Conservation (phyloP, 2,888 invertebrate species). For the Saturnia japonica region DNA sequence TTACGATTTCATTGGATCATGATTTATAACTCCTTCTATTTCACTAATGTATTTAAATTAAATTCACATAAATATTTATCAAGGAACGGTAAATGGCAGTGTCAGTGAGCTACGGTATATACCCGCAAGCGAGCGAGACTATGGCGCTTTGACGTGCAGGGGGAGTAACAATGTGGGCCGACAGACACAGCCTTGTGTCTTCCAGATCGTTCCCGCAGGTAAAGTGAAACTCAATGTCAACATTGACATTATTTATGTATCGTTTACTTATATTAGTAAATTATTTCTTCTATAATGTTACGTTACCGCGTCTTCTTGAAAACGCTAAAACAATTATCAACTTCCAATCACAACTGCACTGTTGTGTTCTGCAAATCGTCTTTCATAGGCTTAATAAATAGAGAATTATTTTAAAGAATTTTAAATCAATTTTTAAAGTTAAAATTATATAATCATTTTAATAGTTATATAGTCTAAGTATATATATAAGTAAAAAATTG, state of each 20-base stretch:
- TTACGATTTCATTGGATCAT: neutral
- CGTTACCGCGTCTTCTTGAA: too few species aligned
- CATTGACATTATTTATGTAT: constrained; percentile 29
- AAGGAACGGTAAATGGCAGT: constrained; percentile 79
- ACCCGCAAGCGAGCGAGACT: constrained; percentile 93
- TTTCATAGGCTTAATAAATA: too few species aligned
- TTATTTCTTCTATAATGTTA: too few species aligned
- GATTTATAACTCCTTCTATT: neutral
- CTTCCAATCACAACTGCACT: too few species aligned
- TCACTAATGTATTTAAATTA: constrained; percentile 4
- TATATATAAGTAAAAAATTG: neutral
- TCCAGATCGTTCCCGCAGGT: constrained; percentile 95
- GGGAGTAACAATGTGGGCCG: constrained; percentile 91
- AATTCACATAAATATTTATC: constrained; percentile 18
- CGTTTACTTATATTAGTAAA: too few species aligned
- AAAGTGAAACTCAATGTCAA: constrained; percentile 22
- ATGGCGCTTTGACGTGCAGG: constrained; percentile 92
- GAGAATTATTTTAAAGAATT: too few species aligned
- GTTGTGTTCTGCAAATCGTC: too few species aligned
- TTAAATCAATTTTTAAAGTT: too few species aligned
- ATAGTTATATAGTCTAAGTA: neutral
- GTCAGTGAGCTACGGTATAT: constrained; percentile 92
- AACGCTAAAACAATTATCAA: too few species aligned
- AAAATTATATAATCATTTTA: constrained; percentile 24
- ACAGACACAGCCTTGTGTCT: constrained; percentile 92